These are phyloP conservation scores for Pyrrhosoma nymphula DNA, from an alignment of 2,888 invertebrate genomes.

Conservation along the genomic window DNA sequence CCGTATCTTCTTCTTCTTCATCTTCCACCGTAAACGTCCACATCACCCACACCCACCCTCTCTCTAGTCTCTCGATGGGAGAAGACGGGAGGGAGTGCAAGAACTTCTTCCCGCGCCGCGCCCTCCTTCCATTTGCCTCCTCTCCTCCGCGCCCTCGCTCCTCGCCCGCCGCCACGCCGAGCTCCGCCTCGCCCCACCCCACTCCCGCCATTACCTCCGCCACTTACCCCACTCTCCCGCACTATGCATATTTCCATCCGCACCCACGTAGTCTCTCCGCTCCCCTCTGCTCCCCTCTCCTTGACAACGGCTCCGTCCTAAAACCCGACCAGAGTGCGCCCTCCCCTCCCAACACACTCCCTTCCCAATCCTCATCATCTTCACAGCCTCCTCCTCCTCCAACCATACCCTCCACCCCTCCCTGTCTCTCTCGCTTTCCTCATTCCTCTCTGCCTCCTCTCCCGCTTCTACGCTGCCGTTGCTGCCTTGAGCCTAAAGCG, in stretches of 20 bases:
- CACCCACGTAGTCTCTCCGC: background rate
- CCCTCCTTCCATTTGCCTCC: conserved; percentile 69
- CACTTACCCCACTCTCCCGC: background rate
- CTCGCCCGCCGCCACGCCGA: background rate
- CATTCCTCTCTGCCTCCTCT: conserved; percentile 33
- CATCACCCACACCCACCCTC: background rate
- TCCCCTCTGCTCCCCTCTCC: background rate
- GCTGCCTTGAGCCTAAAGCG: conserved; percentile 51
- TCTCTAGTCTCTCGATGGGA: conserved; percentile 12
- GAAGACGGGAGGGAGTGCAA: background rate
- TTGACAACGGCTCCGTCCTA: conserved; percentile 70
- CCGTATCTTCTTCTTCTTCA: too few species aligned
- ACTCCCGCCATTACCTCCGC: background rate
- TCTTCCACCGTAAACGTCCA: background rate
- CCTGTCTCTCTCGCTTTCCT: conserved; percentile 29
- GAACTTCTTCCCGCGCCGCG: conserved; percentile 68
- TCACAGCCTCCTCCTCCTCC: conserved; percentile 69
- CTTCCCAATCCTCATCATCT: conserved; percentile 69
- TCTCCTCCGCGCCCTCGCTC: conserved; percentile 65
- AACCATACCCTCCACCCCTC: background rate
- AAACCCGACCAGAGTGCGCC: conserved; percentile 12
- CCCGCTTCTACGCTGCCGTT: conserved; percentile 38
- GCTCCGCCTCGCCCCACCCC: conserved; percentile 18
- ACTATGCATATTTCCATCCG: conserved; percentile 24
- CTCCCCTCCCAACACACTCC: conserved; percentile 68